Conservation (phyloP, 1,140 invertebrate species). For the Cecropterus lyciades region DNA sequence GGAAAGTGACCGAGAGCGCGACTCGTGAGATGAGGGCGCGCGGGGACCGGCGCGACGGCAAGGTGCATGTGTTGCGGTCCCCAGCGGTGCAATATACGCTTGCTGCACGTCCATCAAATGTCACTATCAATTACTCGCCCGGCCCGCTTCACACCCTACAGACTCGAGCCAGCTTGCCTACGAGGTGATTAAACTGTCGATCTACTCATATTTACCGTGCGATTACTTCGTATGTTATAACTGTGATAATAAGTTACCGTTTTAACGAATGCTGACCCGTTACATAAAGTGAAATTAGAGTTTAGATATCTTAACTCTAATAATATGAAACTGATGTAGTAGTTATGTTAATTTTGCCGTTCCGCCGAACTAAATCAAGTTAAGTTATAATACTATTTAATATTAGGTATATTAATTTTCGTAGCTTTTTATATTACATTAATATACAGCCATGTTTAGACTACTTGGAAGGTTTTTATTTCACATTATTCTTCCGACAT, state of each 20-base stretch:
- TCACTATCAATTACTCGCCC: conserved; percentile 77
- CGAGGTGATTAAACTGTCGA: conserved; percentile 65
- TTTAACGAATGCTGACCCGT: neutral
- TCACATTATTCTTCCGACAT: too few species aligned
- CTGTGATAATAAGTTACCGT: conserved; percentile 2
- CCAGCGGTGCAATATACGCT: conserved; percentile 61
- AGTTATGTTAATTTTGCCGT: too few species aligned
- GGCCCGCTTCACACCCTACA: conserved; percentile 43
- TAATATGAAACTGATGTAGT: neutral
- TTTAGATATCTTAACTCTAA: neutral
- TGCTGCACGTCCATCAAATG: conserved; percentile 73
- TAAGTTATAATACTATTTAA: too few species aligned
- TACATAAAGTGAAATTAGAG: neutral
- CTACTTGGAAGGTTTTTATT: too few species aligned
- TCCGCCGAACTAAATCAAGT: too few species aligned
- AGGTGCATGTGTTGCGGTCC: conserved; percentile 46
- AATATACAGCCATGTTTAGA: too few species aligned
- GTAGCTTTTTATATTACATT: too few species aligned
- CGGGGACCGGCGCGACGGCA: conserved; percentile 11
- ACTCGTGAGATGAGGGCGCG: neutral
- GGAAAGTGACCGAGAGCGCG: conserved; percentile 7
- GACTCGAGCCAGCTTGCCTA: conserved; percentile 39
- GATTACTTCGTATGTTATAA: conserved; percentile 19
- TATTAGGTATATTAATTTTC: too few species aligned
- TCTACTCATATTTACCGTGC: conserved; percentile 40